phyloP scores from a whole-genome alignment of 2,888 invertebrate genomes.

The Cheilosia soror region DNA sequence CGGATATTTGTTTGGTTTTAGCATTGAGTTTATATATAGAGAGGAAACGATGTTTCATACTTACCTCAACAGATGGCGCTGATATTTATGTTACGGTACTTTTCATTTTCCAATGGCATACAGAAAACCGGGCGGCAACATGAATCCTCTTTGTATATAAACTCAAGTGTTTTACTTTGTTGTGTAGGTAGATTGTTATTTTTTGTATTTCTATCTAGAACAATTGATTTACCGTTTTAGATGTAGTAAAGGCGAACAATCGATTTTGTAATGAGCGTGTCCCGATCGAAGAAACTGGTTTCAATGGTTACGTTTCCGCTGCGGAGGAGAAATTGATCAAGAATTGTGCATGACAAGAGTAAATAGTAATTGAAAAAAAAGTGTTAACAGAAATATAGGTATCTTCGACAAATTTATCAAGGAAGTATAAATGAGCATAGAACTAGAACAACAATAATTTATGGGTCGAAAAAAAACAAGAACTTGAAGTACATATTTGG shows the following conservation, averaged over 20 bases:
- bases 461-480: too few relatives aligned
- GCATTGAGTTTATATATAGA: too few relatives aligned
- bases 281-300: slow-evolving; percentile 98
- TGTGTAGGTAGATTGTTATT: slow-evolving; percentile 68
- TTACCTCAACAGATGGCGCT: too few relatives aligned
- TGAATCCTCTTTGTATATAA: too few relatives aligned
- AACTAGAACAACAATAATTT: too few relatives aligned
- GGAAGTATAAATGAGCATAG: too few relatives aligned
- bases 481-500: too few relatives aligned
- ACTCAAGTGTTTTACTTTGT: slow-evolving; percentile 10
- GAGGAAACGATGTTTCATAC: too few relatives aligned
- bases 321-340: slow-evolving; percentile 75
- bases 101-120: too few relatives aligned
- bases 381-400: neutral
- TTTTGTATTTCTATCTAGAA: slow-evolving; percentile 26
- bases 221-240: slow-evolving; percentile 83
- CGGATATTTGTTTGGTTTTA: slow-evolving; percentile 61
- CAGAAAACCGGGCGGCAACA: too few relatives aligned
- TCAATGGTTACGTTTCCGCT: slow-evolving; percentile 98
- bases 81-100: too few relatives aligned
- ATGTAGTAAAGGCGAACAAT: slow-evolving; percentile 97
- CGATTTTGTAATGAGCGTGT: slow-evolving; percentile 96
- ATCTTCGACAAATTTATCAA: too few relatives aligned
- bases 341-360: neutral
- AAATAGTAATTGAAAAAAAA: neutral